Conservation (phyloP, 2,797 vertebrate species). For the Morus bassanus region DNA sequence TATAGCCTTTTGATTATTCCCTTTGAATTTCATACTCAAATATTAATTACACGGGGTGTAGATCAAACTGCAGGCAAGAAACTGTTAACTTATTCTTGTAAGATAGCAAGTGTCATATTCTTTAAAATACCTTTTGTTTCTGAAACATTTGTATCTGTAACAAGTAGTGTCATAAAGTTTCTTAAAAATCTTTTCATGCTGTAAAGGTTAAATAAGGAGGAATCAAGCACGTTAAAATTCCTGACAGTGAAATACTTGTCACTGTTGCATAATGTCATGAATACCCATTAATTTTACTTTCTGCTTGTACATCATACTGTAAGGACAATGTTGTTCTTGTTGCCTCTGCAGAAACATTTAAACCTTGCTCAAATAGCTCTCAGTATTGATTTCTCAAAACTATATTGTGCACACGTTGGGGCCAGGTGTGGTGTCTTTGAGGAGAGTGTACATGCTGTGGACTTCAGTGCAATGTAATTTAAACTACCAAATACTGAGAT, state of each 20-base stretch:
- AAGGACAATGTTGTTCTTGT: neutral
- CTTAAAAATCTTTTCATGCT: neutral
- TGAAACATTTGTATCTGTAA: neutral
- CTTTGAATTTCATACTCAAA: neutral
- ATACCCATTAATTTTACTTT: neutral
- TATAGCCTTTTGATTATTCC: neutral
- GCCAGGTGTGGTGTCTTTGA: neutral
- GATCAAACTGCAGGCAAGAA: neutral
- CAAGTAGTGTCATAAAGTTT: neutral
- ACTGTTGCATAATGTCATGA: neutral
- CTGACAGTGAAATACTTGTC: neutral
- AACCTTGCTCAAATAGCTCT: neutral
- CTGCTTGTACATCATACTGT: neutral
- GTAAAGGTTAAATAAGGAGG: neutral
- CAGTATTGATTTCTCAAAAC: accelerated
- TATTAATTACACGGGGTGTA: neutral
- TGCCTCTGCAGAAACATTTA: neutral
- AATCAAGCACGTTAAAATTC: neutral
- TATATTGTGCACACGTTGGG: neutral
- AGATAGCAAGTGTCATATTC: neutral
- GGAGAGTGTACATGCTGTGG: accelerated
- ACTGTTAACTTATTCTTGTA: neutral
- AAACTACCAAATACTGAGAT: neutral
- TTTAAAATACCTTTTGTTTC: neutral
- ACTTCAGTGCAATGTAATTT: neutral